Evolutionary conservation across 2,888 invertebrate genomes (phyloP), one percentile per base, ranked within the genome.

Genomic region (Oligia fasciuncula): DNA sequence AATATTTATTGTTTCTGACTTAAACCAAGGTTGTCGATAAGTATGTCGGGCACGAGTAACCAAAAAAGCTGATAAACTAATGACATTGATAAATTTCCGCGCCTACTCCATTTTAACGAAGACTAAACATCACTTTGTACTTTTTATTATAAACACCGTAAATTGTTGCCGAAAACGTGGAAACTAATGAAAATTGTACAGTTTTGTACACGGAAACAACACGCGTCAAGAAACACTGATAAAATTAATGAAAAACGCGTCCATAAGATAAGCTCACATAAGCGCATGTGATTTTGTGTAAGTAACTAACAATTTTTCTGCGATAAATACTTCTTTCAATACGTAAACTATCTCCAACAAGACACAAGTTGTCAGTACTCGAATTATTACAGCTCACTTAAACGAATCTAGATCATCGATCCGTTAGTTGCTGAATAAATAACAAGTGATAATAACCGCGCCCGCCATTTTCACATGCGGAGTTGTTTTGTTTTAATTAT

Each of bases 391-490:
- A 75, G 29, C 60, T 77, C 72, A 67, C 72, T 85, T 79, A 65
- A 46, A 81, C 68, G 60, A 81, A 88, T 87, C 68, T 81, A 79
- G 70, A 78, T 80, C 74, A 81, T 76, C 77, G 76, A 79, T 87
- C 78, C 73, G 71, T 70, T 69, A 65, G 35, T 73, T 76, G 35
- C 65, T 68, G 71, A 82, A 76, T 84, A 79, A 82, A 68, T 79
- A 77, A 74, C 73, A 75, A 77, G 62, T 75, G 54, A 57, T 79
- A 77, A 62, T 79, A 78, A 72, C 68, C 75, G 79, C 74, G 75
- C 77, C 86, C 87, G 87, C 87, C 87, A 87, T 89, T 87, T 87
- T 83, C 69, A 80, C 73, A 74, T 67, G 66, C 76, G n/a, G 67
- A 49, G 43, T 76, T 82, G 82, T 85, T 80, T 80, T 77, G 73